Conservation (phyloP, 2,888 invertebrate species). For the Alloscopus bannaensis region DNA sequence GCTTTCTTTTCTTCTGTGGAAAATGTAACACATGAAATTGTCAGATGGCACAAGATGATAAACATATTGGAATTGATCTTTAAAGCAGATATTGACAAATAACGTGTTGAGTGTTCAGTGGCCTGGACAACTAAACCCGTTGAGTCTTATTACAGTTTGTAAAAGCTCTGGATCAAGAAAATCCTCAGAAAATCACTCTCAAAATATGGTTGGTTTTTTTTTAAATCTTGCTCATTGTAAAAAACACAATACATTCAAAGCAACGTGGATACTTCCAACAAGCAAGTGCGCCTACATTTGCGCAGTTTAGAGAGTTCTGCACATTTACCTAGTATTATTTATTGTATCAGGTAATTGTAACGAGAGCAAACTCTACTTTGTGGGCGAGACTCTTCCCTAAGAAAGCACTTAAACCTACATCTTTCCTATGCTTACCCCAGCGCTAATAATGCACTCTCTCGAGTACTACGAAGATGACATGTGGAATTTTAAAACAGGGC, state of each 20-base stretch:
- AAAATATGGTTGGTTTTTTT: not conserved
- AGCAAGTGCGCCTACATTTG: not conserved
- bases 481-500: conserved; percentile 5
- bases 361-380: conserved; percentile 5
- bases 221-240: not conserved
- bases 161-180: not conserved
- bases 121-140: too few relatives aligned
- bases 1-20: too few relatives aligned
- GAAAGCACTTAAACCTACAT: not conserved
- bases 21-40: too few relatives aligned
- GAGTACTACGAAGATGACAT: not conserved
- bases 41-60: too few relatives aligned
- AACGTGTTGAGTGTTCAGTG: too few relatives aligned
- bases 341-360: conserved; percentile 19
- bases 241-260: not conserved
- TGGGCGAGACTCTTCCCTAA: conserved; percentile 20
- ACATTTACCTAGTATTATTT: conserved; percentile 4
- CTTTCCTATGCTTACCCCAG: not conserved
- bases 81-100: too few relatives aligned
- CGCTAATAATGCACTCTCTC: not conserved
- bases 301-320: not conserved
- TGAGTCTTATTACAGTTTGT: too few relatives aligned
- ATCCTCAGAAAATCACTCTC: not conserved
- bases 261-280: not conserved
- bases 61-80: too few relatives aligned